Percentiles rank a stretch among this genome's conserved stretches.
These are phyloP conservation scores for Nothobranchius kuhntae DNA, from an alignment of 2,113 vertebrate species.

Conservation along the genomic window DNA sequence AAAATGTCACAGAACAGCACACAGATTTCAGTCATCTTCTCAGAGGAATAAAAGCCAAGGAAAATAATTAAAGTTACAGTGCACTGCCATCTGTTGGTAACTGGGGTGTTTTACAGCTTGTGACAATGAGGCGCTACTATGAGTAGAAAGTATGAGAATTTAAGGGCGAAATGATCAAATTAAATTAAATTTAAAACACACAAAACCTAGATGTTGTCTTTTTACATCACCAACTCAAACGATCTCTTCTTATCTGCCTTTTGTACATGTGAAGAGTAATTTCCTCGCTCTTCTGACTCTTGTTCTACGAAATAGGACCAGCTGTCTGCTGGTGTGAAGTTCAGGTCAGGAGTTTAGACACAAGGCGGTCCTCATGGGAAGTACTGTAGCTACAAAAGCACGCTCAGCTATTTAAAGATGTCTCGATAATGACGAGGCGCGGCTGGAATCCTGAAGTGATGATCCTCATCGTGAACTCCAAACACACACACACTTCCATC, in stretches of 20 bases:
- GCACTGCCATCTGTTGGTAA: slow-evolving; percentile 56
- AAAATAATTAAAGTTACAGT: neutral
- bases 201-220: too few species aligned
- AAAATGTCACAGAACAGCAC: too few species aligned
- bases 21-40: too few species aligned
- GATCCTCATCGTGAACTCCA: slow-evolving; percentile 40
- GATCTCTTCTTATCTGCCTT: neutral
- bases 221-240: too few species aligned
- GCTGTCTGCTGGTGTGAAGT: slow-evolving; percentile 31
- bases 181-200: too few species aligned
- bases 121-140: neutral
- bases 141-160: neutral
- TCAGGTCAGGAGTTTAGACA: slow-evolving; percentile 62
- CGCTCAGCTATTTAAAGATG: slow-evolving; percentile 67
- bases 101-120: neutral
- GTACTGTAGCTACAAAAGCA: slow-evolving; percentile 23
- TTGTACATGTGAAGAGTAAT: neutral
- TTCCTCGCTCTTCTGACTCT: neutral
- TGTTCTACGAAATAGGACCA: slow-evolving; percentile 6
- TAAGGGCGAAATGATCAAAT: too few species aligned
- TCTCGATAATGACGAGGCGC: slow-evolving; percentile 58
- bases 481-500: neutral
- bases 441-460: slow-evolving; percentile 49
- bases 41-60: too few species aligned
- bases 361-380: slow-evolving; percentile 55